Evolutionary conservation across 1,140 invertebrate species (phyloP).

Genomic region (Temnothorax curvispinosus): DNA sequence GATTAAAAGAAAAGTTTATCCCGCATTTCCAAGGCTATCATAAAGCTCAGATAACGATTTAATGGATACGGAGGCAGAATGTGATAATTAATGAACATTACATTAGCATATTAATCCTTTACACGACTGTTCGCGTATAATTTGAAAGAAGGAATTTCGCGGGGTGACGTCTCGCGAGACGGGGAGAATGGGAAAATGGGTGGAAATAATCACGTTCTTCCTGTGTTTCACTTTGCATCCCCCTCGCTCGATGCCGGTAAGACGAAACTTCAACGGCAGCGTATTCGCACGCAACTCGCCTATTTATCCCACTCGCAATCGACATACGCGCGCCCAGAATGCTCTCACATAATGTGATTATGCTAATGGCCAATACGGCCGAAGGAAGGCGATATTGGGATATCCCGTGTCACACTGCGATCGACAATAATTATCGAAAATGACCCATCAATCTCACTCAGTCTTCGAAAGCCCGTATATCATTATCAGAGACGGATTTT

Average conservation of each 20-base stretch:
- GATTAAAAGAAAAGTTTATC: not conserved
- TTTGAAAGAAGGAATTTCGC: not conserved
- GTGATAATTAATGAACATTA: slow-evolving; percentile 35
- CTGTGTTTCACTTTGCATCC: not conserved
- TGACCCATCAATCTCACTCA: slow-evolving; percentile 49
- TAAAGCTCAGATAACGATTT: slow-evolving; percentile 3
- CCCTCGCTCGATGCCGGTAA: not conserved
- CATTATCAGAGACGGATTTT: not conserved
- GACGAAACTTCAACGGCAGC: slow-evolving; percentile 36
- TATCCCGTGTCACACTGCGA: slow-evolving; percentile 13
- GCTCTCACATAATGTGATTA: slow-evolving; percentile 72
- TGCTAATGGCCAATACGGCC: slow-evolving; percentile 66
- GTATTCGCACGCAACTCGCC: slow-evolving; percentile 41
- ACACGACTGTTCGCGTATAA: not conserved
- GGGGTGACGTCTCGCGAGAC: too few relatives aligned
- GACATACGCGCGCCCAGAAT: slow-evolving; percentile 69
- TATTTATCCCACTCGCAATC: slow-evolving; percentile 68
- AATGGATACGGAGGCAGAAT: not conserved
- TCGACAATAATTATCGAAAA: slow-evolving; percentile 48
- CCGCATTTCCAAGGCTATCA: not conserved
- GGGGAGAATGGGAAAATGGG: not conserved
- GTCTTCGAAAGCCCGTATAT: slow-evolving; percentile 2
- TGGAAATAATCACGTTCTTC: slow-evolving; percentile 32
- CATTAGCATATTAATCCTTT: slow-evolving; percentile 11
- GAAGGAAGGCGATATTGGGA: slow-evolving; percentile 22